Evolutionary conservation across 2,888 invertebrate genomes (phyloP).

Genomic region (Scaptomyza tumidula): DNA sequence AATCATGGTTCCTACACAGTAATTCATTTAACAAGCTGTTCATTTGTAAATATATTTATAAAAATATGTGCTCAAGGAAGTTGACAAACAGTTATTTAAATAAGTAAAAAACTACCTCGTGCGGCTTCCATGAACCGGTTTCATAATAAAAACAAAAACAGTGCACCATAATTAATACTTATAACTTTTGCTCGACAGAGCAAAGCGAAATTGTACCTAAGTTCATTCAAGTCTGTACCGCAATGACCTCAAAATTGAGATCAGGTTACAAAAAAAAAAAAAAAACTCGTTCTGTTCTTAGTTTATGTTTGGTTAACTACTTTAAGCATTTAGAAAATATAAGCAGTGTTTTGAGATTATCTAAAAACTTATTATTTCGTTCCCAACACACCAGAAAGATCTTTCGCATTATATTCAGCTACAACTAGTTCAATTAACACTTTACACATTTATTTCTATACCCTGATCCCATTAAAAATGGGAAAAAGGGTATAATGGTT

Average conservation of each 20-base stretch:
- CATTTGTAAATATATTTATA: too few species aligned
- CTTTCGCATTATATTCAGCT: constrained; percentile 6
- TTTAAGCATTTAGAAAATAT: neutral
- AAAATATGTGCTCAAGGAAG: too few species aligned
- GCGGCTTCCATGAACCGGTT: constrained; percentile 61
- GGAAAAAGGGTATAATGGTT: too few species aligned
- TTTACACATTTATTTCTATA: constrained; percentile 32
- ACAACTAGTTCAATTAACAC: constrained; percentile 37
- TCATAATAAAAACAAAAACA: constrained; percentile 24
- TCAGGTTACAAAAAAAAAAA: constrained; percentile 38
- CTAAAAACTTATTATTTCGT: neutral
- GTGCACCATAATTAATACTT: constrained; percentile 38
- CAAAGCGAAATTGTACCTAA: constrained; percentile 1
- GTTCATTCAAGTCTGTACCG: constrained; percentile 22
- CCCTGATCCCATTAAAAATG: too few species aligned
- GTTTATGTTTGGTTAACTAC: neutral
- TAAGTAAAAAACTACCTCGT: constrained; percentile 4
- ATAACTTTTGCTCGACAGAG: constrained; percentile 17
- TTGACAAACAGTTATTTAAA: neutral
- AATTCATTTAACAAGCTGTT: neutral
- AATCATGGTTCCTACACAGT: constrained; percentile 11
- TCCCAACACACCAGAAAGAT: constrained; percentile 4
- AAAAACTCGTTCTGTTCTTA: constrained; percentile 20
- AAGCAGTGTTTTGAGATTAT: neutral
- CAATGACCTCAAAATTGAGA: constrained; percentile 47